Conservation (phyloP, 2,113 vertebrate genomes). For the Clarias macrocephalus region DNA sequence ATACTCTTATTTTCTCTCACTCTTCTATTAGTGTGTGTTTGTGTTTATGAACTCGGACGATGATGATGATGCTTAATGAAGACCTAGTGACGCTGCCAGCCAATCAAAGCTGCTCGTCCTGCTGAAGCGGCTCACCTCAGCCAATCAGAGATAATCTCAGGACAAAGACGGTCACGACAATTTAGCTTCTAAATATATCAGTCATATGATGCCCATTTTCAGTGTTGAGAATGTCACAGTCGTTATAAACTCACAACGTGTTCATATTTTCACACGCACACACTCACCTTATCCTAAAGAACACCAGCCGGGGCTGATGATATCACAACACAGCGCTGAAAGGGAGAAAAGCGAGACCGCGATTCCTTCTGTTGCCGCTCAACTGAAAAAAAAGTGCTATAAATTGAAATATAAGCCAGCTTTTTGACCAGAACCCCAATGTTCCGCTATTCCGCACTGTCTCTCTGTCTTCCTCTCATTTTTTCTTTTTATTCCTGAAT, state of each 20-base stretch:
- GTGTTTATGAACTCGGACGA: background rate
- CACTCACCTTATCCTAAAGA: conserved; percentile 34
- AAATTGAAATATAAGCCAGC: conserved; percentile 14
- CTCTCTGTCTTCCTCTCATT: conserved; percentile 46
- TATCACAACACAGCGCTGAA: conserved; percentile 33
- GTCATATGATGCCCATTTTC: background rate
- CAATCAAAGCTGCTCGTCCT: conserved; percentile 64
- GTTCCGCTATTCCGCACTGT: conserved; percentile 27
- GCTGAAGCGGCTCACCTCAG: conserved; percentile 54
- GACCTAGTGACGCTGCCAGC: conserved; percentile 67
- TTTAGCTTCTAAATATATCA: background rate
- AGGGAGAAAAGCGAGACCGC: background rate
- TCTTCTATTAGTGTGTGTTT: background rate
- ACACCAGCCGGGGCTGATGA: background rate
- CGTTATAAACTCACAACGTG: background rate
- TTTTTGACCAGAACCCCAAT: conserved; percentile 46
- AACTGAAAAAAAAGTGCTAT: conserved; percentile 67
- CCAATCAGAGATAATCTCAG: conserved; percentile 47
- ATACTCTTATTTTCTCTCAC: background rate
- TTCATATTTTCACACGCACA: background rate
- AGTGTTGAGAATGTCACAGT: background rate
- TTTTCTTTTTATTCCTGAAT: conserved; percentile 62
- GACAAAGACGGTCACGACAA: conserved; percentile 36
- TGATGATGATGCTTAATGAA: conserved; percentile 61
- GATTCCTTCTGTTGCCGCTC: conserved; percentile 49